phyloP scores from a whole-genome alignment of 1,140 invertebrate species.

The Reticulitermes speratus region DNA sequence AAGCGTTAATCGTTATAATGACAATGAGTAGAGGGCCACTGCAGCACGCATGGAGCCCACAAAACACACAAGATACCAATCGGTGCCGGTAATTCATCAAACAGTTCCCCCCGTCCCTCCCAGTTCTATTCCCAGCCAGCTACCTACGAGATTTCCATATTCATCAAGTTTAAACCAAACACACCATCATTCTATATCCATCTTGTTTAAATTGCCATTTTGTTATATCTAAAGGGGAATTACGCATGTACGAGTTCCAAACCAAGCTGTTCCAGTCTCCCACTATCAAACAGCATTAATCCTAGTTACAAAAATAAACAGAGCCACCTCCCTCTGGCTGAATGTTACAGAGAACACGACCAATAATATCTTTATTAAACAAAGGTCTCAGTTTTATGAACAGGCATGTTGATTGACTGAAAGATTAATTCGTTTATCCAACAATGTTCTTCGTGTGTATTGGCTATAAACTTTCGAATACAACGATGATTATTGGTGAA shows the following conservation, averaged over 20 bases:
- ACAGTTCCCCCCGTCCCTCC: background rate
- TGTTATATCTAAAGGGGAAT: constrained; percentile 19
- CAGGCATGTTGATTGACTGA: too few species aligned
- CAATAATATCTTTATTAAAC: background rate
- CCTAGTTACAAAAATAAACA: background rate
- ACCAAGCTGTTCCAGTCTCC: background rate
- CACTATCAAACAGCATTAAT: background rate
- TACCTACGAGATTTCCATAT: constrained; percentile 23
- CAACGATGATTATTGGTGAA: too few species aligned
- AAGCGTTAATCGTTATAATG: constrained; percentile 21
- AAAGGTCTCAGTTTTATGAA: too few species aligned
- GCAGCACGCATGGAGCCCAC: background rate
- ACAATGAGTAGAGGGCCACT: background rate
- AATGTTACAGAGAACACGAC: background rate
- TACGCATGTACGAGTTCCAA: background rate
- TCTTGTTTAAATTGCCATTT: constrained; percentile 16
- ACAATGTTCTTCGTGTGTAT: too few species aligned
- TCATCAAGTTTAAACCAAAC: constrained; percentile 28
- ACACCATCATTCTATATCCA: constrained; percentile 19
- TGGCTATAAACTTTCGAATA: too few species aligned
- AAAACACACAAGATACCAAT: constrained; percentile 24
- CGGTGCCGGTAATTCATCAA: constrained; percentile 25
- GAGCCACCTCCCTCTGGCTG: background rate
- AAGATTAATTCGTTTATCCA: too few species aligned
- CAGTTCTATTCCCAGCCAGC: background rate